Percentiles rank a stretch among this genome's conserved stretches.
Evolutionary conservation across 2,888 invertebrate genomes (phyloP).

Genomic region (Mythimna ferrago): DNA sequence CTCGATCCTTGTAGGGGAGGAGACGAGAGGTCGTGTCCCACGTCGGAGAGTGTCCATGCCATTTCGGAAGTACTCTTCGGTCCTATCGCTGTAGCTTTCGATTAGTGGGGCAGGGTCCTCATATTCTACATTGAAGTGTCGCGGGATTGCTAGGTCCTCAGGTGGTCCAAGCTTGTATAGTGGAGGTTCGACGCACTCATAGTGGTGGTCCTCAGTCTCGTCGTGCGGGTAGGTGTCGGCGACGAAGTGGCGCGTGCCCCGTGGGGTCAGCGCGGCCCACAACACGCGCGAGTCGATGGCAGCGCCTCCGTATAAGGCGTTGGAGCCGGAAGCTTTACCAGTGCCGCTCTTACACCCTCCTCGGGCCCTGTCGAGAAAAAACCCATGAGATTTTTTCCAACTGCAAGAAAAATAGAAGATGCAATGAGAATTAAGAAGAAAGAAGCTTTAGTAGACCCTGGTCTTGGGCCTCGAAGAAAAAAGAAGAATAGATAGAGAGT

Average conservation of each 20-base stretch:
- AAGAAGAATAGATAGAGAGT: not conserved
- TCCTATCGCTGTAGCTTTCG: conserved; percentile 92
- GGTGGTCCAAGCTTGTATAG: conserved; percentile 88
- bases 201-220: conserved; percentile 92
- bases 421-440: conserved; percentile 30
- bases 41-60: conserved; percentile 87
- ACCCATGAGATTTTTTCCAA: conserved; percentile 59
- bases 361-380: conserved; percentile 78
- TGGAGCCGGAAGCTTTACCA: conserved; percentile 88
- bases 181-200: conserved; percentile 92
- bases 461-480: conserved; percentile 2
- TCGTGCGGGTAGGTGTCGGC: conserved; percentile 92
- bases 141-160: conserved; percentile 91
- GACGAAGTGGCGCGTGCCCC: conserved; percentile 95
- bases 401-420: conserved; percentile 43
- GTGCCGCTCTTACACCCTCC: conserved; percentile 90
- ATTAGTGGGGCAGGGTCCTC: conserved; percentile 95
- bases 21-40: conserved; percentile 92
- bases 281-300: conserved; percentile 93
- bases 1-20: conserved; percentile 95
- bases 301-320: conserved; percentile 85
- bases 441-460: not conserved
- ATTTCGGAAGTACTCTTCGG: conserved; percentile 85
- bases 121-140: conserved; percentile 95
- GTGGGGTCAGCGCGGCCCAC: conserved; percentile 96